Evolutionary conservation across 2,888 invertebrate species (phyloP), one percentile per base, ranked within the genome.

Genomic region (Eupithecia subfuscata): DNA sequence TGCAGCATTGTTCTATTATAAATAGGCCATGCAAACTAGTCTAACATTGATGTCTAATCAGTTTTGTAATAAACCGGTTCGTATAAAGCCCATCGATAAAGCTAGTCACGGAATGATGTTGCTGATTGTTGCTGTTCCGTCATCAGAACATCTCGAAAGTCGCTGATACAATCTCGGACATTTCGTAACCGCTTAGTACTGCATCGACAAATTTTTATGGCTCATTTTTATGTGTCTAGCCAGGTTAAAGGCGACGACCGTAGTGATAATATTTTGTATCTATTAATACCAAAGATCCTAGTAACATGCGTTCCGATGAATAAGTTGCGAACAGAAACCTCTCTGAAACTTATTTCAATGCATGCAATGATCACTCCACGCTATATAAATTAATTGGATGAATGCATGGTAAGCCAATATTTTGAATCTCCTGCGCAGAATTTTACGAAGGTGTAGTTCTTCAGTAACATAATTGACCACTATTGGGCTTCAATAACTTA

Each of bases 111-210:
- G 90, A 94, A 94, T 85, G 81, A 85, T 80, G 88, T 90, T 90
- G 86, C 85, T 85, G 86, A 88, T 85, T 81, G 84, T 84, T 81
- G 75, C 77, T 79, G 76, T 74, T 75, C 77, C 89, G 90, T 88
- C 91, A 89, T 89, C 90, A 88, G 87, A 89, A 89, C 91, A 90
- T 91, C 92, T 92, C 86, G 88, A 89, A 89, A 90, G 88, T 87
- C 82, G 84, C 91, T 69, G 75, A 75, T 76, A 69, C 25, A n/a
- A 93, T 93, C 92, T 84, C 81, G 69, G 75, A 45, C 64, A 84
- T 93, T 91, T 91, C 92, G 90, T 93, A 93, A 93, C 88, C 81
- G 80, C 80, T 83, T 85, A 43, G 86, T 88, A 84, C 85, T 81
- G 84, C 89, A 90, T 90, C 86, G 85, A 77, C 37, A 81, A 63